Conservation (phyloP, 2,797 vertebrate genomes). For the Podargus strigoides region DNA sequence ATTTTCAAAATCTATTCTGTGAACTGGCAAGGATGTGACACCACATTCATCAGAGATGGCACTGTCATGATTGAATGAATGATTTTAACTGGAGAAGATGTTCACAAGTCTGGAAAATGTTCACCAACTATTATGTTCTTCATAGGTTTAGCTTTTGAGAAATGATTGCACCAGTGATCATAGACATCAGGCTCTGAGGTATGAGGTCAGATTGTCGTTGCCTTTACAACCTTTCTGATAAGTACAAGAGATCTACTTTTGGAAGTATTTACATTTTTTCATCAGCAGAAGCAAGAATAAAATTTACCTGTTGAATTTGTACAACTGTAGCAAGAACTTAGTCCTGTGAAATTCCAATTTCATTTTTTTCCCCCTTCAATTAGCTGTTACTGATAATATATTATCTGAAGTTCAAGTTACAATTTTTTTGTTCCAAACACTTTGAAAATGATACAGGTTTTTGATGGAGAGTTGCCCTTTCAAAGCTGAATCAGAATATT, state of each 20-base stretch:
- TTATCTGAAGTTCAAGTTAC: neutral
- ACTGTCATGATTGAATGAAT: slow-evolving; percentile 21
- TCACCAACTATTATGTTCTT: neutral
- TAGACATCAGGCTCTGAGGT: neutral
- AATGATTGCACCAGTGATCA: neutral
- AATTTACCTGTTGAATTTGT: neutral
- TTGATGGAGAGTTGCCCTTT: neutral
- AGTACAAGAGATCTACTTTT: neutral
- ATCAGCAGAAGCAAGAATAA: neutral
- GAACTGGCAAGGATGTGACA: neutral
- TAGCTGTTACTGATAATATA: neutral
- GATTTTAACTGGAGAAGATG: slow-evolving; percentile 42
- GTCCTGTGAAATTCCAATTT: neutral
- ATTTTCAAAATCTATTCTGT: slow-evolving; percentile 25
- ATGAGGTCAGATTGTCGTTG: neutral
- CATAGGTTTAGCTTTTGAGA: slow-evolving; percentile 10
- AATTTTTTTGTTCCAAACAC: neutral
- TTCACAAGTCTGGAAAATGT: slow-evolving; percentile 5
- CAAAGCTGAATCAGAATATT: neutral
- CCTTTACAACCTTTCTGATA: neutral
- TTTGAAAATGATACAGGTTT: neutral
- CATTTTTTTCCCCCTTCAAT: neutral
- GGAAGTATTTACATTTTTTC: neutral
- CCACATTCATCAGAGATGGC: neutral
- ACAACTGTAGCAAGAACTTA: neutral